These are phyloP conservation scores for Lottia scabra DNA, from an alignment of 2,888 invertebrate genomes.

Conservation along the genomic window DNA sequence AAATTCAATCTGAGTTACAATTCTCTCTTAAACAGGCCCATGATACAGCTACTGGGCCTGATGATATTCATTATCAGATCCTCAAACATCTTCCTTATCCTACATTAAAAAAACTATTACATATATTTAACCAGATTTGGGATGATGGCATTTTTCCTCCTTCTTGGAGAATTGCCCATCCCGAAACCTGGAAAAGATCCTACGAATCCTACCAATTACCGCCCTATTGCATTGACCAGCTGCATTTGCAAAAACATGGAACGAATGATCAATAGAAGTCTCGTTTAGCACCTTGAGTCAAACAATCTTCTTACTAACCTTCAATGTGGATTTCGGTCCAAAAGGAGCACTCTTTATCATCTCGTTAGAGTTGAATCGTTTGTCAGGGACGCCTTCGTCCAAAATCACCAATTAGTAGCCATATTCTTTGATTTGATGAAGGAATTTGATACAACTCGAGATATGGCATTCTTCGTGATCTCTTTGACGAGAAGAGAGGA, in stretches of 20 bases:
- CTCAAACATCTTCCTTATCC: slow-evolving; percentile 5
- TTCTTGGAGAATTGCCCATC: slow-evolving; percentile 29
- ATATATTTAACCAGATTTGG: slow-evolving; percentile 29
- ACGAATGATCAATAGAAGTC: slow-evolving; percentile 39
- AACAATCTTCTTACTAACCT: slow-evolving; percentile 26
- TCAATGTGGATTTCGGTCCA: slow-evolving; percentile 35
- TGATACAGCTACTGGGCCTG: slow-evolving; percentile 21
- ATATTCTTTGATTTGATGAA: slow-evolving; percentile 39
- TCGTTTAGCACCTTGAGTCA: slow-evolving; percentile 38
- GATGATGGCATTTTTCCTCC: slow-evolving; percentile 23
- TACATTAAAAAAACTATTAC: not conserved
- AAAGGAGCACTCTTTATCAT: slow-evolving; percentile 27
- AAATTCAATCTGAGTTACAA: too few relatives aligned
- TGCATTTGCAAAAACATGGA: slow-evolving; percentile 49
- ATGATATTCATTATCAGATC: slow-evolving; percentile 25
- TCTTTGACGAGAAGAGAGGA: too few relatives aligned
- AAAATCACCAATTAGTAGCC: slow-evolving; percentile 34
- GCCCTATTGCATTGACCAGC: slow-evolving; percentile 48
- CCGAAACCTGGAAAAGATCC: slow-evolving; percentile 35
- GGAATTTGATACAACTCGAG: slow-evolving; percentile 6
- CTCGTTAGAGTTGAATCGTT: slow-evolving; percentile 33
- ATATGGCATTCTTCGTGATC: too few relatives aligned
- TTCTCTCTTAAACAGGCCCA: too few relatives aligned
- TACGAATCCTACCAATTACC: slow-evolving; percentile 35
- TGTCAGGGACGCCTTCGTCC: slow-evolving; percentile 36